Evolutionary conservation across 2,113 vertebrate species (phyloP).

Genomic region (Xyliphius kryptos): DNA sequence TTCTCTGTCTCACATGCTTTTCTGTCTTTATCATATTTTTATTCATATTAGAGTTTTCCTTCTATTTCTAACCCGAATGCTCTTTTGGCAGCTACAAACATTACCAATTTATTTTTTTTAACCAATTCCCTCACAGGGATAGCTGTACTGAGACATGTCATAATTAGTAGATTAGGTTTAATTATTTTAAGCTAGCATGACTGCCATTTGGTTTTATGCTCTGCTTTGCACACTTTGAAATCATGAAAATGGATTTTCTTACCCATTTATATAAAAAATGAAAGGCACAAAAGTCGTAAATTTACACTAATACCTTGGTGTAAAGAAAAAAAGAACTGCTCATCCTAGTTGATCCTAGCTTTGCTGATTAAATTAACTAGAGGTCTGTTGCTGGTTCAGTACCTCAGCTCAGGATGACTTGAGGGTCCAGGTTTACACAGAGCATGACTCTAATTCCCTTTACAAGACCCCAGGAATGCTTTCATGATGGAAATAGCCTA

Average conservation of each 20-base stretch:
- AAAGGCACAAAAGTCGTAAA: not conserved
- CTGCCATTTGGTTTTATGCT: not conserved
- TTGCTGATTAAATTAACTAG: slow-evolving; percentile 30
- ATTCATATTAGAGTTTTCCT: slow-evolving; percentile 47
- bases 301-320: not conserved
- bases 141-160: slow-evolving; percentile 27
- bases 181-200: slow-evolving; percentile 38
- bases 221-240: too few species aligned
- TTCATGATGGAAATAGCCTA: slow-evolving; percentile 46
- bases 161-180: slow-evolving; percentile 52
- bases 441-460: slow-evolving; percentile 34
- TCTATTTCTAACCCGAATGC: slow-evolving; percentile 43
- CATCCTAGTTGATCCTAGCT: slow-evolving; percentile 11
- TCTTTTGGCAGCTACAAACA: slow-evolving; percentile 45
- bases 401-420: slow-evolving; percentile 22
- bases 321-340: slow-evolving; percentile 11
- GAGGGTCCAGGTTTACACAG: slow-evolving; percentile 11
- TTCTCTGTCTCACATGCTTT: too few species aligned
- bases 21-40: slow-evolving; percentile 37
- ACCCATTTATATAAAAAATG: slow-evolving; percentile 22
- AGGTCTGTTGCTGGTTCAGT: slow-evolving; percentile 31
- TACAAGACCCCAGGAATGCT: slow-evolving; percentile 26
- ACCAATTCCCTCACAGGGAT: slow-evolving; percentile 49
- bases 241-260: slow-evolving; percentile 24
- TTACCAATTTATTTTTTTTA: slow-evolving; percentile 46